These are phyloP conservation scores for Myiopsitta monachus DNA, from an alignment of 2,113 vertebrate species.

Conservation along the genomic window DNA sequence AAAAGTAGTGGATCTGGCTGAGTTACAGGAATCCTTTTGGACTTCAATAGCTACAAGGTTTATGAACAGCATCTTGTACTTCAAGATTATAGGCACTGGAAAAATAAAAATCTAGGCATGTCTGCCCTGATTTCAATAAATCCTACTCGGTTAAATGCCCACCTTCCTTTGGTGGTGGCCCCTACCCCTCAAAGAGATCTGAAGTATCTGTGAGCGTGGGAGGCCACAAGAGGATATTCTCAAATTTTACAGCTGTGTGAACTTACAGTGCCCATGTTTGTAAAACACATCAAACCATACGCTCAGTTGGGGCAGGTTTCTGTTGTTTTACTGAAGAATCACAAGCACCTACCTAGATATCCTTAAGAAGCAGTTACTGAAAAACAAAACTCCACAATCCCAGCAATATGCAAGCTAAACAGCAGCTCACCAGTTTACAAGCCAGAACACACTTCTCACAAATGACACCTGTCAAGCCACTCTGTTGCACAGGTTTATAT, in stretches of 20 bases:
- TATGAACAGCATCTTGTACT: neutral
- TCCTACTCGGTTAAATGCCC: neutral
- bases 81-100: neutral
- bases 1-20: neutral
- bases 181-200: constrained; percentile 1
- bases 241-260: constrained; percentile 55
- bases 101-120: neutral
- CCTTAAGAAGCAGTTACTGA: neutral
- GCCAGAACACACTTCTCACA: neutral
- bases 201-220: neutral
- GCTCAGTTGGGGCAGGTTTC: neutral
- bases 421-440: constrained; percentile 13
- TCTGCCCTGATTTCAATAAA: constrained; percentile 17
- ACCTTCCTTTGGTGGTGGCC: neutral
- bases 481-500: neutral
- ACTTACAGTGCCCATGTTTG: constrained; percentile 46
- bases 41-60: neutral
- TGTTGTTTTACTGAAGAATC: constrained; percentile 41
- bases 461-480: neutral
- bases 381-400: constrained; percentile 15
- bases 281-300: constrained; percentile 57
- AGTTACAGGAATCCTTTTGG: neutral
- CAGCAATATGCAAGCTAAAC: neutral
- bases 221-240: constrained; percentile 44
- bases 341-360: constrained; percentile 42